Evolutionary conservation across 2,888 invertebrate species (phyloP).

Genomic region (Sphaerophoria rueppellii): DNA sequence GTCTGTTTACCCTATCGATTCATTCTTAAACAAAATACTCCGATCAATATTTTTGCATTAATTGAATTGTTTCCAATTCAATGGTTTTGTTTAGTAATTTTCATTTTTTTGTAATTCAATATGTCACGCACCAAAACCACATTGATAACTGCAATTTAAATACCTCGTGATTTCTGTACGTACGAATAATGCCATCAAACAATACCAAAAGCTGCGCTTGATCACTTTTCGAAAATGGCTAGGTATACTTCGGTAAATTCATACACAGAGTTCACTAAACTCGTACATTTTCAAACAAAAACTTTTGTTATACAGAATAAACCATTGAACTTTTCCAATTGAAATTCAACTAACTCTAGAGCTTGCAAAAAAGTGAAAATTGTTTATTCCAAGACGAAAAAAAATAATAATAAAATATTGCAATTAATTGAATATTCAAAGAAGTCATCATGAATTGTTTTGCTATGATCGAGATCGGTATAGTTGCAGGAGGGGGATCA

Average conservation of each 20-base stretch:
- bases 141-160: slow-evolving; percentile 7
- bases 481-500: background rate
- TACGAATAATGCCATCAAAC: background rate
- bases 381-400: slow-evolving; percentile 13
- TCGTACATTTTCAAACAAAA: background rate
- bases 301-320: background rate
- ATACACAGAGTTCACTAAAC: background rate
- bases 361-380: slow-evolving; percentile 48
- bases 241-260: background rate
- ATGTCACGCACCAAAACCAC: slow-evolving; percentile 43
- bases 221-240: background rate
- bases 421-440: slow-evolving; percentile 33
- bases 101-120: slow-evolving; percentile 15
- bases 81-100: background rate
- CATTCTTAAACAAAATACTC: background rate
- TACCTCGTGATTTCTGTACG: slow-evolving; percentile 13
- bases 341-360: background rate
- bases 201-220: background rate
- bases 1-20: background rate
- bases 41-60: background rate
- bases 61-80: background rate
- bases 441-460: slow-evolving; percentile 8
- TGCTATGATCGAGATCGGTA: background rate
- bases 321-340: slow-evolving; percentile 7
- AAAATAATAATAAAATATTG: slow-evolving; percentile 40